Percentiles rank a stretch among this genome's conserved stretches.
phyloP scores from a whole-genome alignment of 2,888 invertebrate species.

The Chalcosyrphus nemorum region DNA sequence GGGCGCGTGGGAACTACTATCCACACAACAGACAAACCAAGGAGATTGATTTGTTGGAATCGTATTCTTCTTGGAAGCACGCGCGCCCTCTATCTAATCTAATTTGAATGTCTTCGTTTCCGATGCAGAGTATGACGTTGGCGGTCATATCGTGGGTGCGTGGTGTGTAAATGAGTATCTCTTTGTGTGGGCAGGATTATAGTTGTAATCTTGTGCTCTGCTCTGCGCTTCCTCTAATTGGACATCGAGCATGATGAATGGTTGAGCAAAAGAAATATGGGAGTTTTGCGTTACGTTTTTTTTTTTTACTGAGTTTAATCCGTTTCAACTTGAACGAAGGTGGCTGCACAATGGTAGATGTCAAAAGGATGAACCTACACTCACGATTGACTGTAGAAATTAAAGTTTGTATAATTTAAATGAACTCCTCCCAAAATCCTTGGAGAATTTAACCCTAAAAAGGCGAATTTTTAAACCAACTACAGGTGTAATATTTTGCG shows the following conservation, averaged over 20 bases:
- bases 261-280: not conserved
- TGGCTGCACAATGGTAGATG: too few species aligned
- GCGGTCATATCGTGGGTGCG: constrained; percentile 26
- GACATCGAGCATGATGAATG: constrained; percentile 51
- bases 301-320: not conserved
- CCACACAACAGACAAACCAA: not conserved
- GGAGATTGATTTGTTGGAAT: constrained; percentile 69
- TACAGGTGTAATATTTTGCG: too few species aligned
- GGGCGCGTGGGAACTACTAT: constrained; percentile 60
- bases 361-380: too few species aligned
- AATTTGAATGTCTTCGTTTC: constrained; percentile 47
- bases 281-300: not conserved
- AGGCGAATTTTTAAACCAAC: too few species aligned
- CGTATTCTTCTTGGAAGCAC: constrained; percentile 2
- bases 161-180: not conserved
- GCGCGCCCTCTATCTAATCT: constrained; percentile 16
- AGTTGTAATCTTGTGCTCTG: constrained; percentile 42
- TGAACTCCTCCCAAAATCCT: too few species aligned
- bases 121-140: not conserved
- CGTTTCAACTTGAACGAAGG: constrained; percentile 22
- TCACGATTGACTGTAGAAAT: too few species aligned
- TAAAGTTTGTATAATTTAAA: too few species aligned
- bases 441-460: too few species aligned
- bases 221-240: constrained; percentile 38
- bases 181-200: constrained; percentile 60